Conservation (phyloP, 2,888 invertebrate species). For the Ectemnius lituratus region DNA sequence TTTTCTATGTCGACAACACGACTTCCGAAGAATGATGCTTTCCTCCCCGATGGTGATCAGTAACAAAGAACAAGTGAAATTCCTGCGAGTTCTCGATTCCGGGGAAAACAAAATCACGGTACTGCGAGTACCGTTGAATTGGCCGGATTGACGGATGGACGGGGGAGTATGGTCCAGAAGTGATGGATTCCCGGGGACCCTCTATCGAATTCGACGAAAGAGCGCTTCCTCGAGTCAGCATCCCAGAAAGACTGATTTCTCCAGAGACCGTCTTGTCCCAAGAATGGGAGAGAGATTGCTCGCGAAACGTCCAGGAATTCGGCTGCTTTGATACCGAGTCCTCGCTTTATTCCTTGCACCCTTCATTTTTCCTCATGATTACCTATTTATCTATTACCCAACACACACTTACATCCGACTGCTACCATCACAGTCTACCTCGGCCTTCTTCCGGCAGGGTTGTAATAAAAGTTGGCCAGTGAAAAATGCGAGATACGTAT, state of each 20-base stretch:
- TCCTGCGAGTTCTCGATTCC: not conserved
- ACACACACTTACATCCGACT: not conserved
- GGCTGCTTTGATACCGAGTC: slow-evolving; percentile 22
- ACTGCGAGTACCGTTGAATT: slow-evolving; percentile 5
- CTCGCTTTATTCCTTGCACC: slow-evolving; percentile 14
- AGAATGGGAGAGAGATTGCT: slow-evolving; percentile 33
- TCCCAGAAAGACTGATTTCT: slow-evolving; percentile 42
- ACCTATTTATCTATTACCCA: slow-evolving; percentile 9
- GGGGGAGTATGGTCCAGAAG: slow-evolving; percentile 8
- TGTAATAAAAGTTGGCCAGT: too few species aligned
- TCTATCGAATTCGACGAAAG: slow-evolving; percentile 45
- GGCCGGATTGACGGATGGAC: slow-evolving; percentile 16
- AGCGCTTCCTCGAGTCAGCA: slow-evolving; percentile 31
- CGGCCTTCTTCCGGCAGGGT: too few species aligned
- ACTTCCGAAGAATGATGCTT: too few species aligned
- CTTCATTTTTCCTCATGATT: slow-evolving; percentile 7
- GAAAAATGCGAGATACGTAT: too few species aligned
- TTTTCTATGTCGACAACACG: too few species aligned
- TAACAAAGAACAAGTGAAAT: not conserved
- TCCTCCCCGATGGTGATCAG: not conserved
- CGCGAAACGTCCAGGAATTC: slow-evolving; percentile 28
- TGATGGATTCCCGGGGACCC: slow-evolving; percentile 39
- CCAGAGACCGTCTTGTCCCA: slow-evolving; percentile 25
- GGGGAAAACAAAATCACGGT: not conserved
- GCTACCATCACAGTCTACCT: not conserved